phyloP scores from a whole-genome alignment of 2,888 invertebrate genomes.

The Sarcophaga caerulescens region DNA sequence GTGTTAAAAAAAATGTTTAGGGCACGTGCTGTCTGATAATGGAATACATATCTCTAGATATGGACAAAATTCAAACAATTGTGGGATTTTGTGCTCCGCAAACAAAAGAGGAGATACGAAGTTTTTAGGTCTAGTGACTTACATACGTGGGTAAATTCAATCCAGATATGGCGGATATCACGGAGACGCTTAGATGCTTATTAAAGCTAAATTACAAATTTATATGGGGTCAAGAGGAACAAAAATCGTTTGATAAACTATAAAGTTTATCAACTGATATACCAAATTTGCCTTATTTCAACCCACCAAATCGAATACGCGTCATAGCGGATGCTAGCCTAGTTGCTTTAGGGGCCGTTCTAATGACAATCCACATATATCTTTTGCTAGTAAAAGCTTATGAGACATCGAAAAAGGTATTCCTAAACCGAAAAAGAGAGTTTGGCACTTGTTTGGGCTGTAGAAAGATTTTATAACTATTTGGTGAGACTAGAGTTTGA shows the following conservation, averaged over 20 bases:
- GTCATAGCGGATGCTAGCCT: conserved; percentile 76
- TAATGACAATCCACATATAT: conserved; percentile 4
- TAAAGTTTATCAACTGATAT: conserved; percentile 29
- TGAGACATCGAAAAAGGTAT: conserved; percentile 65
- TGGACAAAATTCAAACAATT: conserved; percentile 58
- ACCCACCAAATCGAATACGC: conserved; percentile 67
- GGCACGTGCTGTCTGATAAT: conserved; percentile 6
- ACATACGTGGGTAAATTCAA: conserved; percentile 15
- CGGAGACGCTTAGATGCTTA: conserved; percentile 54
- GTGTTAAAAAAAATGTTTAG: conserved; percentile 27
- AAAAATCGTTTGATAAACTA: not conserved
- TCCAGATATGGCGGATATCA: conserved; percentile 57
- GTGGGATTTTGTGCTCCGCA: no score
- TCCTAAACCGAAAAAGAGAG: conserved; percentile 60
- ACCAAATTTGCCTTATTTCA: conserved; percentile 54
- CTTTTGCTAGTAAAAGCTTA: not conserved
- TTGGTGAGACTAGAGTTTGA: conserved; percentile 29
- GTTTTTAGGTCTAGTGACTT: conserved; percentile 44
- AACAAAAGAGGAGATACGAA: conserved; percentile 47
- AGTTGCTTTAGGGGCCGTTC: conserved; percentile 27
- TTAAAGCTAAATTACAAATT: not conserved
- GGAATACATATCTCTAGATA: conserved; percentile 63
- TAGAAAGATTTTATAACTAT: conserved; percentile 29
- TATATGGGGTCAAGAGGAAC: conserved; percentile 24
- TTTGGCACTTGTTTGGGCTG: conserved; percentile 43